A percentile compares a stretch with the other conserved stretches of the same genome.
These are phyloP conservation scores for Nothoprocta perdicaria DNA, from an alignment of 2,113 vertebrate genomes.

Conservation along the genomic window DNA sequence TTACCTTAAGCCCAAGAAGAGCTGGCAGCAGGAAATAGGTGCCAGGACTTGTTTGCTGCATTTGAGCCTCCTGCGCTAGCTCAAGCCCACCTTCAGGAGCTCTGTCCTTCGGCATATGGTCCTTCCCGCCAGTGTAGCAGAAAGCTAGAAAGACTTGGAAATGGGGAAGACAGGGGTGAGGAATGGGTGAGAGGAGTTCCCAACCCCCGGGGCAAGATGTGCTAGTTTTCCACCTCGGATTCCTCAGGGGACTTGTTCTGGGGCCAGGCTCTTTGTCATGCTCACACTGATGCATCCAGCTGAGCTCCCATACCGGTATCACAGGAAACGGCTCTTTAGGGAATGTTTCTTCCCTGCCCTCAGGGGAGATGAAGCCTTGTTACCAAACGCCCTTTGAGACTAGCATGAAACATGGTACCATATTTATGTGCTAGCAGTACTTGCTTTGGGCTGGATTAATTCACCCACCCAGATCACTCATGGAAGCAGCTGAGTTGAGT, in stretches of 20 bases:
- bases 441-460: background rate
- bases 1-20: background rate
- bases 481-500: background rate
- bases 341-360: background rate
- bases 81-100: background rate
- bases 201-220: background rate
- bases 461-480: background rate
- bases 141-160: background rate
- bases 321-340: background rate
- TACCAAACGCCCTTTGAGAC: background rate
- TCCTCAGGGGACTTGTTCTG: background rate
- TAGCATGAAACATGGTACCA: background rate
- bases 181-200: background rate
- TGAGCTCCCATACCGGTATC: background rate
- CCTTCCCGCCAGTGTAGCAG: fast-evolving
- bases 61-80: background rate
- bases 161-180: background rate
- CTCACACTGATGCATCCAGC: background rate
- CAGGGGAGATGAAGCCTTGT: background rate
- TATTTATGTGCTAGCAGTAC: background rate
- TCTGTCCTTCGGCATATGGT: background rate
- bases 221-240: background rate
- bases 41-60: background rate
- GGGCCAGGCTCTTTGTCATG: background rate
- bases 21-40: background rate